Percentiles rank a stretch among this genome's conserved stretches.
Conservation (phyloP, 2,113 vertebrate species). For the Planiliza haematocheilus region DNA sequence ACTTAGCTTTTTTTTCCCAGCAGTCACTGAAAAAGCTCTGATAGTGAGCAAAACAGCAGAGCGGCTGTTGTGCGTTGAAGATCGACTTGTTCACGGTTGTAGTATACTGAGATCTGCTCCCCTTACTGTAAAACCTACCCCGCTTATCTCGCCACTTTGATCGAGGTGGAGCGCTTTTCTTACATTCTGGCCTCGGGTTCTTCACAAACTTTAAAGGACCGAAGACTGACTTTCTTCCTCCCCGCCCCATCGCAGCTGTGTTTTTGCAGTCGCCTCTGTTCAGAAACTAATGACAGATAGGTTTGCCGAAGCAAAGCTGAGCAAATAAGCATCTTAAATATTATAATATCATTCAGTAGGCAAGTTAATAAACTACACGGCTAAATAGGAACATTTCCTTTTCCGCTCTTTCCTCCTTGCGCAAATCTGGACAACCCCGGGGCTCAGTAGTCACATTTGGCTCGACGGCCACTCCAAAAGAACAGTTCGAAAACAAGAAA, state of each 20-base stretch:
- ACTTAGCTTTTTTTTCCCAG: constrained; percentile 23
- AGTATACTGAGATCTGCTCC: constrained; percentile 47
- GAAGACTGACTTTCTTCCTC: constrained; percentile 35
- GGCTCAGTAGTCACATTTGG: constrained; percentile 21
- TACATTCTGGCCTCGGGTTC: constrained; percentile 25
- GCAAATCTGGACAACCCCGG: constrained; percentile 28
- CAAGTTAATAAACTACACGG: constrained; percentile 41
- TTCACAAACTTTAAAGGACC: constrained; percentile 43
- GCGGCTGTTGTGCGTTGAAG: constrained; percentile 41
- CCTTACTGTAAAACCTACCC: constrained; percentile 52
- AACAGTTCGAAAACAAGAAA: constrained; percentile 32
- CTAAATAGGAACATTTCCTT: constrained; percentile 6
- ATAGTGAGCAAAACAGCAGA: constrained; percentile 54
- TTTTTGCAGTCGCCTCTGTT: constrained; percentile 52
- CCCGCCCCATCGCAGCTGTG: constrained; percentile 42
- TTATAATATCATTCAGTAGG: constrained; percentile 25
- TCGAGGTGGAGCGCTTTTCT: constrained; percentile 50
- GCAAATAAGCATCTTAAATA: constrained; percentile 56
- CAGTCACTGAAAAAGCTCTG: constrained; percentile 45
- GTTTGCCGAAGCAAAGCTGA: constrained; percentile 55
- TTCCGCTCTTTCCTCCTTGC: constrained; percentile 13
- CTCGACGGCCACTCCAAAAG: constrained; percentile 6
- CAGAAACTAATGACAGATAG: constrained; percentile 39
- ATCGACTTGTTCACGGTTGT: constrained; percentile 41
- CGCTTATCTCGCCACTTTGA: constrained; percentile 58